These are phyloP conservation scores for Sebastes hubbsi DNA, from an alignment of 2,797 vertebrate species.

Conservation along the genomic window DNA sequence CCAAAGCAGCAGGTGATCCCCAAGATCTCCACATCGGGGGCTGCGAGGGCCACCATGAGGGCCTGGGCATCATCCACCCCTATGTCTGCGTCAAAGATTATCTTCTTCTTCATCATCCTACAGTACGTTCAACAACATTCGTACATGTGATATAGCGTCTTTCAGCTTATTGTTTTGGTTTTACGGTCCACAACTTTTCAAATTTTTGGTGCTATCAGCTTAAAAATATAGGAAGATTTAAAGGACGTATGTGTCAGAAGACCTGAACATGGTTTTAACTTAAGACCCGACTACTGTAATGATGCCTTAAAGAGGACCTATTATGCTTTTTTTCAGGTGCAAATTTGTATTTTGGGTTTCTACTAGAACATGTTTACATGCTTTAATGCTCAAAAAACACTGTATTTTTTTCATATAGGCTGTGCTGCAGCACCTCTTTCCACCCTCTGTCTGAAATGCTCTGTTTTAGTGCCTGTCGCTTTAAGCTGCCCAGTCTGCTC, in stretches of 20 bases:
- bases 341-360: too few species aligned
- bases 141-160: not conserved
- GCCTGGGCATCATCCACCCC: constrained; percentile 79
- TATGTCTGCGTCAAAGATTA: constrained; percentile 63
- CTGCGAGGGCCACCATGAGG: constrained; percentile 88
- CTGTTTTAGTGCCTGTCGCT: too few species aligned
- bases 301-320: not conserved
- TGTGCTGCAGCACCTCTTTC: too few species aligned
- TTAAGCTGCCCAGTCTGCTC: too few species aligned
- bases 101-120: constrained; percentile 57
- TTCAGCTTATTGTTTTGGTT: not conserved
- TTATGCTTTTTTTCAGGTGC: too few species aligned
- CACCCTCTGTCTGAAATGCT: too few species aligned
- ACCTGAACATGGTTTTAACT: not conserved
- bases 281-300: not conserved
- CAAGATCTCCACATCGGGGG: constrained; percentile 54
- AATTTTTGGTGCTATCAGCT: not conserved
- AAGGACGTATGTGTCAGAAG: not conserved
- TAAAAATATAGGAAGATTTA: not conserved
- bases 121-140: not conserved
- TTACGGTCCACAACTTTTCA: not conserved
- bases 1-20: constrained; percentile 85
- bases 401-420: too few species aligned
- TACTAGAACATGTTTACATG: too few species aligned
- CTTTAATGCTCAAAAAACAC: too few species aligned